Base-by-base conservation (phyloP, 2,888 invertebrate genomes). In the Cerastis leucographa region DNA sequence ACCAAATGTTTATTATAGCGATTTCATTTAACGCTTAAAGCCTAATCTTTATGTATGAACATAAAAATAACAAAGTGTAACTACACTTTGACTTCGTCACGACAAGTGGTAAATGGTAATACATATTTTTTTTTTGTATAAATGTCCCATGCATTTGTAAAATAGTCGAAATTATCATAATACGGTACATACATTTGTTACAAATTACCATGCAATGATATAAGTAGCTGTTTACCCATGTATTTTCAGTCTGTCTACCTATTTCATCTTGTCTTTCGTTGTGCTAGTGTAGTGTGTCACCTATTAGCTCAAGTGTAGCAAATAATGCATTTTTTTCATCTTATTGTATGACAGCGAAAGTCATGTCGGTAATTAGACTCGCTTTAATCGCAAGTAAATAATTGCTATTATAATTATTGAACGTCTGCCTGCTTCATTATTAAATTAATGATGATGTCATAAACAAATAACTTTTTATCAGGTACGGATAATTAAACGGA, bases 51-150 rank as follows among this genome's bases (percentile, higher is more conserved):
- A 8, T 17, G 6, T 4, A 12, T 59, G 17, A 17, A 11, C 19
- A 17, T 46, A 22, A 29, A 40, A 40, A 65, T 17, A 44, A 65
- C 68, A 0, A 59, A 76, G 76, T 70, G 56, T 82, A 81, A 51
- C 76, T 76, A 64, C 76, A 62, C 66, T 51, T 71, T 56, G 42
- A 64, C n/a, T 56, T 44, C 35, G 62, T 29, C 14, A 42, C 65
- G 54, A 75, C 25, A 70, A 74, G 7, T 35, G 35, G 35, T 49
- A n/a, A 54, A 78, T 44, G 40, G 65, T 17, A 17, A 12, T 9
- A n/a, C 14, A 40, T 35, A 9, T n/a, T n/a, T 42, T n/a, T 49
- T 25, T 68, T 64, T 74, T 44, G n/a, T 54, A 2, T 22, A 49
- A 61, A 40, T 75, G 59, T 42, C 14, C n/a, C n/a, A 42, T 42